These are phyloP conservation scores for Habropoda laboriosa DNA, from an alignment of 1,140 invertebrate species.

Conservation along the genomic window DNA sequence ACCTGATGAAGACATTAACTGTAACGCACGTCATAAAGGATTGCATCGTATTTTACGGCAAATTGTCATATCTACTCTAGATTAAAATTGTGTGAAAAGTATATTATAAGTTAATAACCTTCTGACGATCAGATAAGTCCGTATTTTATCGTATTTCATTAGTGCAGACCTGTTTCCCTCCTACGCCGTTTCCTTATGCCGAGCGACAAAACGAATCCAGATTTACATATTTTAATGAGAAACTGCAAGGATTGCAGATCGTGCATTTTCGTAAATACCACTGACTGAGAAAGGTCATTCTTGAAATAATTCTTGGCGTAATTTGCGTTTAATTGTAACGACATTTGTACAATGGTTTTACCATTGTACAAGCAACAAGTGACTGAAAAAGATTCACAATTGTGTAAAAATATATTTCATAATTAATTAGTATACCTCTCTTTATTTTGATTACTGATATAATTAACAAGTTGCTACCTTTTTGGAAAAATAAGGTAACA, in stretches of 20 bases:
- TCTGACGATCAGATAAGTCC: conserved; percentile 59
- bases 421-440: too few species aligned
- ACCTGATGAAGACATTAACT: background rate
- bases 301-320: conserved; percentile 9
- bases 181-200: conserved; percentile 55
- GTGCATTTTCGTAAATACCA: background rate
- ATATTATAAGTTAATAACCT: conserved; percentile 69
- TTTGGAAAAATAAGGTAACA: too few species aligned
- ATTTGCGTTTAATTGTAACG: background rate
- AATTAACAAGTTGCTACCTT: too few species aligned
- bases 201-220: conserved; percentile 25
- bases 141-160: conserved; percentile 46
- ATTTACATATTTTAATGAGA: conserved; percentile 48
- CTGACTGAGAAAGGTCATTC: background rate
- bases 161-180: conserved; percentile 49
- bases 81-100: conserved; percentile 49
- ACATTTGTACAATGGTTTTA: too few species aligned
- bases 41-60: conserved; percentile 4
- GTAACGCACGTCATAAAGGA: background rate
- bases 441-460: too few species aligned
- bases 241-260: background rate
- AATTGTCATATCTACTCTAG: conserved; percentile 22
- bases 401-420: too few species aligned
- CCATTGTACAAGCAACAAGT: too few species aligned
- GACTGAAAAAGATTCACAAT: too few species aligned